Percentiles rank a stretch among this genome's conserved stretches.
Conservation (phyloP, 2,888 invertebrate species). For the Poecilus cupreus region DNA sequence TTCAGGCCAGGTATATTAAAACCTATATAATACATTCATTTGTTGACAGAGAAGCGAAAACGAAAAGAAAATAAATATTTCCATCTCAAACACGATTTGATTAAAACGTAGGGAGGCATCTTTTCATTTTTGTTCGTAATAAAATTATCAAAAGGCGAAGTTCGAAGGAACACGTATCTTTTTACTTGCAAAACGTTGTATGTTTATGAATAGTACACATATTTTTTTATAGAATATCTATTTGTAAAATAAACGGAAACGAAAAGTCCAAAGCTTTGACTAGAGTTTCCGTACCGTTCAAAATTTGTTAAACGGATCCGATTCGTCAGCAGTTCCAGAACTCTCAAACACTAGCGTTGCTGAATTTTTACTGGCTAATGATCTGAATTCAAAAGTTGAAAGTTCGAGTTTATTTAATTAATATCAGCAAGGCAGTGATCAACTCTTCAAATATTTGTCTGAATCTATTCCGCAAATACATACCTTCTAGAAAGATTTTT, state of each 20-base stretch:
- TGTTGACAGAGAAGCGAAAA: not conserved
- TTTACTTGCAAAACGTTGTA: too few relatives aligned
- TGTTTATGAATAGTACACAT: not conserved
- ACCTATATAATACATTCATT: constrained; percentile 3
- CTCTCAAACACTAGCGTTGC: not conserved
- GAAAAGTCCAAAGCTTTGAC: not conserved
- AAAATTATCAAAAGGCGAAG: constrained; percentile 8
- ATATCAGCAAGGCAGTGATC: too few relatives aligned
- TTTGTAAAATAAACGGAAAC: not conserved
- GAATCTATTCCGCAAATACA: too few relatives aligned
- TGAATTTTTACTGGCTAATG: constrained; percentile 20
- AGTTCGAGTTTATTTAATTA: too few relatives aligned
- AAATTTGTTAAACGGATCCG: not conserved
- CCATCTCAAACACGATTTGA: not conserved
- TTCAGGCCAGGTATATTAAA: not conserved
- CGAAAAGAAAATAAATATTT: not conserved
- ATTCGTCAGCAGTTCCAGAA: constrained; percentile 4
- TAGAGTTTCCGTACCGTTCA: not conserved
- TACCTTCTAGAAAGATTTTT: too few relatives aligned
- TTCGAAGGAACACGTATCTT: too few relatives aligned
- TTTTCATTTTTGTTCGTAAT: not conserved
- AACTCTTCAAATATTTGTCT: too few relatives aligned
- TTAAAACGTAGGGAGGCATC: not conserved
- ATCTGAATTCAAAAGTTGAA: not conserved
- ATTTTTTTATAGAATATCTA: not conserved